These are phyloP conservation scores for Dasyurus viverrinus DNA, from an alignment of 2,113 vertebrate genomes.

Conservation along the genomic window DNA sequence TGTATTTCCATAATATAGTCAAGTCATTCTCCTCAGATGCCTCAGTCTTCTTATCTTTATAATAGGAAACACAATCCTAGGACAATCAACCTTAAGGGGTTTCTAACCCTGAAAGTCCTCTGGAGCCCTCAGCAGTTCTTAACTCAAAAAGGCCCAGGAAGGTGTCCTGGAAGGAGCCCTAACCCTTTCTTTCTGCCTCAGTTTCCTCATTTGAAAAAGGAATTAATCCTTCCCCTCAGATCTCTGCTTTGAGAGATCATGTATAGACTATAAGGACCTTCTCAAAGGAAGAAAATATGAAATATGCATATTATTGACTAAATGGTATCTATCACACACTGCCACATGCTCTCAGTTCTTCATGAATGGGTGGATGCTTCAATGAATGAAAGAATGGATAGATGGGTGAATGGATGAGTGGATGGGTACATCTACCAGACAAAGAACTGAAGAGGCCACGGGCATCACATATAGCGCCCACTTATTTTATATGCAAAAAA, in stretches of 20 bases:
- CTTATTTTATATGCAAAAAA: not conserved
- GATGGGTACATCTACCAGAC: not conserved
- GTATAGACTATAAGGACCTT: not conserved
- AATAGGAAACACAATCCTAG: not conserved
- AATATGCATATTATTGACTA: not conserved
- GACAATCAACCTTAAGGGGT: not conserved
- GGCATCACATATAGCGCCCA: not conserved
- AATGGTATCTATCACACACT: not conserved
- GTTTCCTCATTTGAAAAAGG: not conserved
- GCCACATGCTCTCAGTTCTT: not conserved
- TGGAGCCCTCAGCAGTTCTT: not conserved
- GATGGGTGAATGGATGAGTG: no score
- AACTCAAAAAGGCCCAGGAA: not conserved
- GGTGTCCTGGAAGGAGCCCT: not conserved
- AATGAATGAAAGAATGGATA: no score
- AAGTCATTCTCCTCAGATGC: not conserved
- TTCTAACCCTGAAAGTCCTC: not conserved
- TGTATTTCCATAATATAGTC: not conserved
- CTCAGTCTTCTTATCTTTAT: not conserved
- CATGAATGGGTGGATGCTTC: no score
- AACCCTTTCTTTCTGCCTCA: not conserved
- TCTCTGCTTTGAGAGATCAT: not conserved
- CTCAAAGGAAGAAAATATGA: not conserved
- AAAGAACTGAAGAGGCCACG: not conserved
- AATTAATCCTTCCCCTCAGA: not conserved